Conservation (phyloP, 1,140 invertebrate genomes). For the Drosophila sturtevanti region DNA sequence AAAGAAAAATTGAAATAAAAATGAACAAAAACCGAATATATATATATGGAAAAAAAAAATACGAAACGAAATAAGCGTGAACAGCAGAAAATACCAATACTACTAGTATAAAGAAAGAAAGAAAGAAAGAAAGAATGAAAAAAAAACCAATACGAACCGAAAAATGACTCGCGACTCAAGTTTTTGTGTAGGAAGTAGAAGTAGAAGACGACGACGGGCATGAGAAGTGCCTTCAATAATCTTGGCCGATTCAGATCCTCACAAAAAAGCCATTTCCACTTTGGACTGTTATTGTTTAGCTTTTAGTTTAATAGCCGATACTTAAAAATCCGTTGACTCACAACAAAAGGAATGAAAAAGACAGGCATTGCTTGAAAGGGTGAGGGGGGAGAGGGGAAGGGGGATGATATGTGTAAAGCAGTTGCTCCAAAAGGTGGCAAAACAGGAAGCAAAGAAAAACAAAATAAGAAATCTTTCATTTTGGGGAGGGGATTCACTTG, state of each 20-base stretch:
- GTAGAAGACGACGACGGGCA: slow-evolving; percentile 2
- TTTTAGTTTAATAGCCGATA: slow-evolving; percentile 74
- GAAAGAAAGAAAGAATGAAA: slow-evolving; percentile 12
- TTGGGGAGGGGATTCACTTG: slow-evolving; percentile 18
- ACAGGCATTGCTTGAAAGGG: background rate
- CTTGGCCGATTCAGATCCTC: slow-evolving; percentile 19
- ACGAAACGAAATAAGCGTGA: slow-evolving; percentile 12
- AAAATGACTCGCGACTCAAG: slow-evolving; percentile 13
- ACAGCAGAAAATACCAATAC: too few relatives aligned
- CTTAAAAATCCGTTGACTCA: slow-evolving; percentile 77
- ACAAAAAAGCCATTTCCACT: slow-evolving; percentile 62
- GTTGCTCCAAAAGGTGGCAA: slow-evolving; percentile 1
- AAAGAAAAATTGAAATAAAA: slow-evolving; percentile 11
- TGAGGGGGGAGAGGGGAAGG: background rate
- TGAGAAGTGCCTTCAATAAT: slow-evolving; percentile 12
- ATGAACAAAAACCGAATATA: slow-evolving; percentile 11
- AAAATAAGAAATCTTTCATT: slow-evolving; percentile 16
- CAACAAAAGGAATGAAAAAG: background rate
- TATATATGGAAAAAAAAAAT: slow-evolving; percentile 2
- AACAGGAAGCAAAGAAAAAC: slow-evolving; percentile 18
- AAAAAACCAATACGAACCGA: slow-evolving; percentile 12
- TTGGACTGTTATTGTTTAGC: slow-evolving; percentile 63
- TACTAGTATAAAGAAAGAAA: too few relatives aligned
- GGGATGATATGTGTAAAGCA: too few relatives aligned
- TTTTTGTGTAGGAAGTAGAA: slow-evolving; percentile 17